Evolutionary conservation across 1,140 invertebrate species (phyloP).

Genomic region (Penaeus chinensis): DNA sequence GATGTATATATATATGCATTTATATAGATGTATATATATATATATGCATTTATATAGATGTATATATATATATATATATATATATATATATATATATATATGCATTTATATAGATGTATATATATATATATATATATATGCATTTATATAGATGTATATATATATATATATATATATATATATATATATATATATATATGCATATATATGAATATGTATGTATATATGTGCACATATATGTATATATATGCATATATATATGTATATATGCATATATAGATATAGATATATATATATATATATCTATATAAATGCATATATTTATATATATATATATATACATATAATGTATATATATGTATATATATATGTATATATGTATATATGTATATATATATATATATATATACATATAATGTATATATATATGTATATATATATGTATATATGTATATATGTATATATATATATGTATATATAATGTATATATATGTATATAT

Average conservation of each 20-base stretch:
- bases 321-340: conserved; percentile 16
- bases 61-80: not conserved
- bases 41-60: not conserved
- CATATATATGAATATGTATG: no score
- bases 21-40: not conserved
- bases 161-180: no score
- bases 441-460: not conserved
- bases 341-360: no score
- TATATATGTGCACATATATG: not conserved
- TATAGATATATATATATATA: conserved; percentile 5
- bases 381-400: no score
- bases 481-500: not conserved
- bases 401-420: no score
- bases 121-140: no score
- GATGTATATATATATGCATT: not conserved
- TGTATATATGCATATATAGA: not conserved
- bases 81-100: conserved; percentile 20
- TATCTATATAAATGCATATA: not conserved
- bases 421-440: conserved; percentile 20
- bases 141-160: no score
- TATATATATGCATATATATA: not conserved
- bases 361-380: no score
- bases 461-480: not conserved
- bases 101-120: not conserved
- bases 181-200: no score